Conservation (phyloP, 2,888 invertebrate species). For the Xestia sexstrigata region DNA sequence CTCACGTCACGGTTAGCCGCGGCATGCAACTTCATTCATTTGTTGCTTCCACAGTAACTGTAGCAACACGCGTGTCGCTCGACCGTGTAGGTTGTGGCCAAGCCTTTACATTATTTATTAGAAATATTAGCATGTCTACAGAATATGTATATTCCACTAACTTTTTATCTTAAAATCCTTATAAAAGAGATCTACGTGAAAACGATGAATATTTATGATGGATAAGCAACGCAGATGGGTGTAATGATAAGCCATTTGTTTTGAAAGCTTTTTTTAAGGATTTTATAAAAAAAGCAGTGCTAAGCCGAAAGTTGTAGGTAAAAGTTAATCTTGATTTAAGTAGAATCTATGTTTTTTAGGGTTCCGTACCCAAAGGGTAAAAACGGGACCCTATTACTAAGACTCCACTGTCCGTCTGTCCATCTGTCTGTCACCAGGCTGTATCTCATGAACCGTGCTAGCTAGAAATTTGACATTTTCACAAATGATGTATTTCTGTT, state of each 20-base stretch:
- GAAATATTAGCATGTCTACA: conserved; percentile 8
- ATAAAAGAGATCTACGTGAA: conserved; percentile 12
- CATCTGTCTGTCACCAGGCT: no score
- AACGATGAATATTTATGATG: conserved; percentile 26
- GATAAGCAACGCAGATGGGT: conserved; percentile 7
- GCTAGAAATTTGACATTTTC: no score
- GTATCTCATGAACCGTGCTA: no score
- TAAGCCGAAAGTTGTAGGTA: not conserved
- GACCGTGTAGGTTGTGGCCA: not conserved
- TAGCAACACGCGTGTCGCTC: not conserved
- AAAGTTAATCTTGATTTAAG: not conserved
- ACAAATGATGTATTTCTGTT: no score
- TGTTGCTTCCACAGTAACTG: not conserved
- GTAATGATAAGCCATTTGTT: conserved; percentile 13
- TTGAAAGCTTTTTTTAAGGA: not conserved
- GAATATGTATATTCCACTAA: conserved; percentile 7
- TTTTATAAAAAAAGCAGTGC: not conserved
- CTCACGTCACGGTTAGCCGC: not conserved
- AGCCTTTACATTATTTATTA: not conserved
- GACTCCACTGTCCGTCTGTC: no score
- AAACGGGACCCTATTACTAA: no score
- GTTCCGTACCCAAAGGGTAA: no score
- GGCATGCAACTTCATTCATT: not conserved
- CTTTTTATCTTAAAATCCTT: conserved; percentile 7
- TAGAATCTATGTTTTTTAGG: no score